These are phyloP conservation scores for Nibea albiflora DNA, from an alignment of 2,113 vertebrate species.

Conservation along the genomic window DNA sequence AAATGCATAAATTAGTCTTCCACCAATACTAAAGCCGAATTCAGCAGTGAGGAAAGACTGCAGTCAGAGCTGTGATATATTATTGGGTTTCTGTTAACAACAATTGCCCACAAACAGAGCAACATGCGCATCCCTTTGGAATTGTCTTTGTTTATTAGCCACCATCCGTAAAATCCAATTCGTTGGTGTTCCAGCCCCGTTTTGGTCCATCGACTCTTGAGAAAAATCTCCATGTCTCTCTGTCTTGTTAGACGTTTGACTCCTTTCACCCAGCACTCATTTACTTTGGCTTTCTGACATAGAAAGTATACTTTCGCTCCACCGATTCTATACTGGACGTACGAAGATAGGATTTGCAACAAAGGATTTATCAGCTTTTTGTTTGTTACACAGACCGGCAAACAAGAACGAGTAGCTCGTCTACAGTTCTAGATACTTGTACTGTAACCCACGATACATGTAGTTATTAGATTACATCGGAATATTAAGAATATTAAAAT, in stretches of 20 bases:
- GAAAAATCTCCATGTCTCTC: not conserved
- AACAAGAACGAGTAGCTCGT: not conserved
- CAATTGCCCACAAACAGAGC: slow-evolving; percentile 1
- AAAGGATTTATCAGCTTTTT: not conserved
- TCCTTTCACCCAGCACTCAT: not conserved
- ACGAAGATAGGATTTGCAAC: too few relatives aligned
- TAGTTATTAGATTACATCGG: not conserved
- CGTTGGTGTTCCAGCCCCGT: not conserved
- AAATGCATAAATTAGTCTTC: too few relatives aligned
- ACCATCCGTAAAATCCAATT: not conserved
- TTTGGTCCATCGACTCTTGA: slow-evolving; percentile 6
- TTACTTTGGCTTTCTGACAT: not conserved
- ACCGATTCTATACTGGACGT: too few relatives aligned
- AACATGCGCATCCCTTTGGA: not conserved
- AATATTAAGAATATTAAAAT: not conserved
- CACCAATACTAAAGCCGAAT: not conserved
- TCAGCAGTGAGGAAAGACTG: not conserved
- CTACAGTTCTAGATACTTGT: not conserved
- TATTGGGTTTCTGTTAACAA: not conserved
- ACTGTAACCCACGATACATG: not conserved
- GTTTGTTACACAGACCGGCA: not conserved
- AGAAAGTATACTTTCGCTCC: too few relatives aligned
- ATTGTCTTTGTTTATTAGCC: not conserved
- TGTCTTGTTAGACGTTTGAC: not conserved
- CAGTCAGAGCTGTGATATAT: not conserved